A percentile compares a stretch with the other conserved stretches of the same genome.
These are phyloP conservation scores for Cavia aperea DNA, from an alignment of 2,113 vertebrate genomes.

Conservation along the genomic window DNA sequence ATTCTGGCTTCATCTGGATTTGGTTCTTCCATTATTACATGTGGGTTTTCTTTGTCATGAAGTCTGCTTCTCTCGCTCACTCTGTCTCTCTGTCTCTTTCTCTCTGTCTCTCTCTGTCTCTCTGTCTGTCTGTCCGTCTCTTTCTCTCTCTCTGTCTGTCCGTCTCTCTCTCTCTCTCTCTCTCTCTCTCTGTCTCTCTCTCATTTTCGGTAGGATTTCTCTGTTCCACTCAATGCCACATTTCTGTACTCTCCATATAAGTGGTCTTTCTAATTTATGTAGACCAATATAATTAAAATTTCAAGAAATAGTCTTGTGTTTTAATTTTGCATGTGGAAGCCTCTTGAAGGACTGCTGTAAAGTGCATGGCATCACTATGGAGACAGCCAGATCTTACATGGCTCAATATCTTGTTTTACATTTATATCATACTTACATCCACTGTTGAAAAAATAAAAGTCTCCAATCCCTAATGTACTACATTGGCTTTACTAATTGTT, in stretches of 20 bases:
- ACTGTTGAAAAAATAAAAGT: conserved; percentile 18
- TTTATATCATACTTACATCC: conserved; percentile 23
- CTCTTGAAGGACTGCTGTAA: conserved; percentile 17
- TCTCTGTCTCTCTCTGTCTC: not conserved
- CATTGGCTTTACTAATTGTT: not conserved
- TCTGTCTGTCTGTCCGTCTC: not conserved
- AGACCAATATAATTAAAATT: conserved; percentile 9
- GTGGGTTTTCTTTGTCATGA: conserved; percentile 50
- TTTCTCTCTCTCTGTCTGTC: not conserved
- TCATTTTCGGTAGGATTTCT: conserved; percentile 46
- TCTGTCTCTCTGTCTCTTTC: not conserved
- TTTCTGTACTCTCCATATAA: conserved; percentile 28
- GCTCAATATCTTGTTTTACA: not conserved
- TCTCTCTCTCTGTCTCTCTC: not conserved
- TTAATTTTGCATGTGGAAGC: conserved; percentile 33
- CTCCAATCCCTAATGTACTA: not conserved
- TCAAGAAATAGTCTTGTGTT: conserved; percentile 22
- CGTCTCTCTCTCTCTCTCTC: not conserved
- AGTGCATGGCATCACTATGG: not conserved
- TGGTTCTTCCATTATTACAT: conserved; percentile 58
- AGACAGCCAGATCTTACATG: not conserved
- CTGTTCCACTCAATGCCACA: conserved; percentile 26
- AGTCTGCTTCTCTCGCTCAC: conserved; percentile 37
- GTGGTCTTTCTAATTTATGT: conserved; percentile 23
- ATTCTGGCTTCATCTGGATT: conserved; percentile 34